phyloP scores from a whole-genome alignment of 1,140 invertebrate species.

The Megalonaias nervosa region DNA sequence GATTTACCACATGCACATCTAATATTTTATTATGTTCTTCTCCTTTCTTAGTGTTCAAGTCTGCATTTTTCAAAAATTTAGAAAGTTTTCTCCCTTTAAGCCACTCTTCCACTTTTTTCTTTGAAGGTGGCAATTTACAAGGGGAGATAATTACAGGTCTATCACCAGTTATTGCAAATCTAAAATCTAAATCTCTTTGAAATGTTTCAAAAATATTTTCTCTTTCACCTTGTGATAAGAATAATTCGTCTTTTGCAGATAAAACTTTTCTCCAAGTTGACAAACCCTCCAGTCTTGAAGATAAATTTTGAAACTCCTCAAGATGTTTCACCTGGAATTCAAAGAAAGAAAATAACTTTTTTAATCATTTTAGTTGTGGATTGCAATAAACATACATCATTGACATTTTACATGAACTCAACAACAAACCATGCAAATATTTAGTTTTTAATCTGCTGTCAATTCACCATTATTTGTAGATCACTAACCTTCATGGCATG shows the following conservation, averaged over 20 bases:
- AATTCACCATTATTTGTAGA: too few species aligned
- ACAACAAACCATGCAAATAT: too few species aligned
- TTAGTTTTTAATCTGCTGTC: too few species aligned
- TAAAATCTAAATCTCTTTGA: conserved; percentile 50
- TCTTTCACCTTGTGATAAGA: conserved; percentile 44
- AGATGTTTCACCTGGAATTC: conserved; percentile 48
- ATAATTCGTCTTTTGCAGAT: conserved; percentile 33
- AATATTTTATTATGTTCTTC: too few species aligned
- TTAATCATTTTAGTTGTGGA: too few species aligned
- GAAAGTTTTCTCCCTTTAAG: conserved; percentile 35
- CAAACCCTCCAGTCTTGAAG: conserved; percentile 29
- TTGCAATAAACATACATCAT: too few species aligned
- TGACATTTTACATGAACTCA: too few species aligned
- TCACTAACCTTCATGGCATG: too few species aligned
- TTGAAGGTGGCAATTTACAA: conserved; percentile 52
- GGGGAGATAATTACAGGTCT: conserved; percentile 55
- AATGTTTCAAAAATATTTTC: conserved; percentile 47
- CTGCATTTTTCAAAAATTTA: conserved; percentile 33
- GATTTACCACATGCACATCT: too few species aligned
- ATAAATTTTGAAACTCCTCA: conserved; percentile 33
- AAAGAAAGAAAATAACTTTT: too few species aligned
- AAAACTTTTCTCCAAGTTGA: conserved; percentile 42
- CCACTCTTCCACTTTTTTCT: conserved; percentile 47
- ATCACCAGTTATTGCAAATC: conserved; percentile 51
- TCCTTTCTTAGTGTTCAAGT: neutral